Percentiles rank a stretch among this genome's conserved stretches.
These are phyloP conservation scores for Thecocarcelia acutangulata DNA, from an alignment of 2,888 invertebrate genomes.

Conservation along the genomic window DNA sequence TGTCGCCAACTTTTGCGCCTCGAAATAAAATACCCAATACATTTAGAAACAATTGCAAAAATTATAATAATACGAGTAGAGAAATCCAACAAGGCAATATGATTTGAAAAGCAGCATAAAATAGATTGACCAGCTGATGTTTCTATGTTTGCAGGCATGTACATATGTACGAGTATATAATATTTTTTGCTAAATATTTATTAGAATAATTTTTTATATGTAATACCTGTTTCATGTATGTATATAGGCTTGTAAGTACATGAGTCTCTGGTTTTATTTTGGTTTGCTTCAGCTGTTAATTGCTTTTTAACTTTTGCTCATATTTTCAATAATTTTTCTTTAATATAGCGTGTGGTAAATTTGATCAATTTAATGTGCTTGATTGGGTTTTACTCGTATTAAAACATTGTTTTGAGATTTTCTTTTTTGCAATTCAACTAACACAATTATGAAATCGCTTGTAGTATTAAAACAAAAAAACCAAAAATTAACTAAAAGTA, in stretches of 20 bases:
- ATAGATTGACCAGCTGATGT: too few species aligned
- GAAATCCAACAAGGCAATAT: not conserved
- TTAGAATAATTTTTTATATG: too few species aligned
- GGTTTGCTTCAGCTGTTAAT: not conserved
- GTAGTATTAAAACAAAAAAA: slow-evolving; percentile 29
- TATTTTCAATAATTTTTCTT: slow-evolving; percentile 8
- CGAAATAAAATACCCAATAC: too few species aligned
- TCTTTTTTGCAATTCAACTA: slow-evolving; percentile 13
- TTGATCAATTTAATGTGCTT: slow-evolving; percentile 51
- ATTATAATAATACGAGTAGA: not conserved
- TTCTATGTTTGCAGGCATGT: too few species aligned
- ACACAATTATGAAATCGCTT: slow-evolving; percentile 62
- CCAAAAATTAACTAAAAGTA: slow-evolving; percentile 15
- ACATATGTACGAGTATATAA: too few species aligned
- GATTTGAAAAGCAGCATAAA: too few species aligned
- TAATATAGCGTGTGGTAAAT: slow-evolving; percentile 47
- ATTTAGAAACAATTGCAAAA: slow-evolving; percentile 12
- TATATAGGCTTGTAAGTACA: too few species aligned
- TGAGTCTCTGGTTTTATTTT: too few species aligned
- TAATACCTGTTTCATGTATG: too few species aligned
- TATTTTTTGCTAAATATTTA: too few species aligned
- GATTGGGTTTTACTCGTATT: slow-evolving; percentile 42
- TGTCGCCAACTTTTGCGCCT: too few species aligned
- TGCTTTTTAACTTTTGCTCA: slow-evolving; percentile 18
- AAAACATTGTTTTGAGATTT: slow-evolving; percentile 26